Evolutionary conservation across 2,888 invertebrate species (phyloP), one percentile per base, ranked within the genome.

Genomic region (Cremastinae sp.): DNA sequence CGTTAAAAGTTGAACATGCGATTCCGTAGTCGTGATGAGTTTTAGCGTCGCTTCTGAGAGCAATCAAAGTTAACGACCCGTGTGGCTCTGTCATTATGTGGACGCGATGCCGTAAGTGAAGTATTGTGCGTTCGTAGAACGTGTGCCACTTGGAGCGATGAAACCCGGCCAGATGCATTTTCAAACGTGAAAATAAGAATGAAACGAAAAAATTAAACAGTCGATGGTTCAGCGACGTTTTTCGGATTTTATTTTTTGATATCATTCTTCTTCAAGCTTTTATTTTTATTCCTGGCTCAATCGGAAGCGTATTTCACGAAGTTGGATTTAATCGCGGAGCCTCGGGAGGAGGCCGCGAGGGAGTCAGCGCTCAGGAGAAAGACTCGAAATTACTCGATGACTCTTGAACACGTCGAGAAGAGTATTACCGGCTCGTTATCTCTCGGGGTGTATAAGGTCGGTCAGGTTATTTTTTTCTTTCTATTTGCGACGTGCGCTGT

Each of bases 1-100:
- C 55, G 22, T 70, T 62, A 55, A 35, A 70, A 64, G 62, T 64
- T 41, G 1, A 41, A 22, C 14, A 10, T n/a, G 9, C 10, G n/a
- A 53, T 12, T 56, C 49, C 9, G 12, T 16, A 56, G 56, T 56
- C 56, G 49, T 14, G 8, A 22, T 35, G 8, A n/a, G n/a, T n/a
- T 62, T 55, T 28, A 43, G 0, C 9, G 53, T 1, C 12, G 16
- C 14, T n/a, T 39, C 12, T 20, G 8, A 12, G 12, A 16, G 37
- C 20, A 18, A 2, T 53, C 12, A 39, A 70, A 41, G 18, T 10
- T 18, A 55, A 35, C 55, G 47, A 20, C 28, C 28, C 28, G 14
- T 14, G 55, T 14, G 28, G 12, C 2, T 37, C 16, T 7, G 18
- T 35, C 1, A 43, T 37, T 45, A 55, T 37, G 45, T 55, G 37